A percentile compares a stretch with the other conserved stretches of the same genome.
Evolutionary conservation across 2,888 invertebrate genomes (phyloP).

Genomic region (Drosophila melanocephala): DNA sequence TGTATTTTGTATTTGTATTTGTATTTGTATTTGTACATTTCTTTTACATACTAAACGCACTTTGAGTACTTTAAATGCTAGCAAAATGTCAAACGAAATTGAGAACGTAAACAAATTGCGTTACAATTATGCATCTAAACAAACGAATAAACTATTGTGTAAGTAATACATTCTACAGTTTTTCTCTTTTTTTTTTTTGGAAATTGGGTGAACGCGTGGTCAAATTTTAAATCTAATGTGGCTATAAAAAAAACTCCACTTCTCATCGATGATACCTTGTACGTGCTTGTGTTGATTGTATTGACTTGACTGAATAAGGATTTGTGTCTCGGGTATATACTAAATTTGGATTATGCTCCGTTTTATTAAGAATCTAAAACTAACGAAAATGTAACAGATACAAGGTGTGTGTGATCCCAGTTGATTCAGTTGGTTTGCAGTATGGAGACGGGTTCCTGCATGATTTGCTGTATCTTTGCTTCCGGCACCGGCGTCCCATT

Average conservation of each 20-base stretch:
- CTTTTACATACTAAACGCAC: constrained; percentile 43
- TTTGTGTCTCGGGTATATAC: neutral
- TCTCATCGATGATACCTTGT: neutral
- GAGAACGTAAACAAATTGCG: constrained; percentile 69
- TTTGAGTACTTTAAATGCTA: constrained; percentile 68
- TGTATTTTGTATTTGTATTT: constrained; percentile 9
- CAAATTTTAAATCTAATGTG: neutral
- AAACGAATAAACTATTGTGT: constrained; percentile 69
- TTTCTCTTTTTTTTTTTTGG: constrained; percentile 6
- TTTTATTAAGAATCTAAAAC: constrained; percentile 21
- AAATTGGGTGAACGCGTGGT: neutral
- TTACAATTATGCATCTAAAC: constrained; percentile 70
- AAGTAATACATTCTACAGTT: constrained; percentile 44
- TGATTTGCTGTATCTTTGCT: constrained; percentile 82
- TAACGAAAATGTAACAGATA: constrained; percentile 57
- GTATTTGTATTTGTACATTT: constrained; percentile 6
- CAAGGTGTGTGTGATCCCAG: constrained; percentile 2
- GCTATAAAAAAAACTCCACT: neutral
- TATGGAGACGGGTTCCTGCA: constrained; percentile 83
- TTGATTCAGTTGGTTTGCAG: constrained; percentile 65
- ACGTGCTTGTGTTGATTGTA: no score
- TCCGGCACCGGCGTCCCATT: constrained; percentile 85
- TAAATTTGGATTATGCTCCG: neutral
- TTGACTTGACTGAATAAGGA: neutral
- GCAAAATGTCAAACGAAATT: constrained; percentile 75